These are phyloP conservation scores for Erinaceus europaeus DNA, from an alignment of 2,113 vertebrate species.

Conservation along the genomic window DNA sequence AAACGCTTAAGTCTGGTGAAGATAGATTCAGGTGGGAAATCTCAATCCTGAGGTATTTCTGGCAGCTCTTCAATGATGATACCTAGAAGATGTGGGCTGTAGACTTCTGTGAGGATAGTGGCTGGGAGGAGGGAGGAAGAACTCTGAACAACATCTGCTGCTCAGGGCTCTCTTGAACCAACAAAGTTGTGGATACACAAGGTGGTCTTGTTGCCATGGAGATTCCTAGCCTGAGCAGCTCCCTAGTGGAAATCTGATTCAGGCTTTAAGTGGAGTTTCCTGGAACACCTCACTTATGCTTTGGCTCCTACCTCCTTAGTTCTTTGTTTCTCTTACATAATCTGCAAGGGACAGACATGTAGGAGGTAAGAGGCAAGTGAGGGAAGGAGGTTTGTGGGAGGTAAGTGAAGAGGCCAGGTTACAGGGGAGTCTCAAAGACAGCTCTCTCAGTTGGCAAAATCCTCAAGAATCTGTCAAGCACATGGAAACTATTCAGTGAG, in stretches of 20 bases:
- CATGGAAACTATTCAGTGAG: fast-evolving
- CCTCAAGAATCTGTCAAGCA: fast-evolving
- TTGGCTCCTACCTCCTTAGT: background rate
- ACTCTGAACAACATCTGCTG: too few species aligned
- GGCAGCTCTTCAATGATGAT: fast-evolving
- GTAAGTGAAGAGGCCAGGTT: fast-evolving
- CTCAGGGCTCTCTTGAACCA: background rate
- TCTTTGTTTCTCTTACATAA: background rate
- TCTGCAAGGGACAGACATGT: background rate
- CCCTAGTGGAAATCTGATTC: background rate
- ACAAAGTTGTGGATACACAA: background rate
- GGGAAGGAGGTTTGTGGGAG: background rate
- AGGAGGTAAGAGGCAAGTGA: background rate
- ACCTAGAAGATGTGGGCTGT: background rate
- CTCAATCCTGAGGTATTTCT: fast-evolving
- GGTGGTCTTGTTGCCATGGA: background rate
- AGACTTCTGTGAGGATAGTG: fast-evolving
- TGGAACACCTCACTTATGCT: fast-evolving
- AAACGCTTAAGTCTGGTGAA: fast-evolving
- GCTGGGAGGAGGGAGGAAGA: background rate
- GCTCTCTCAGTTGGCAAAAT: fast-evolving
- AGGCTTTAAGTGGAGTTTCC: background rate
- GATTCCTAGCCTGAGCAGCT: background rate
- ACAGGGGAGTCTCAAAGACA: too few species aligned
- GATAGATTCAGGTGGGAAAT: too few species aligned